Evolutionary conservation across 2,888 invertebrate species (phyloP), one percentile per base, ranked within the genome.

Genomic region (Synergus japonicus): DNA sequence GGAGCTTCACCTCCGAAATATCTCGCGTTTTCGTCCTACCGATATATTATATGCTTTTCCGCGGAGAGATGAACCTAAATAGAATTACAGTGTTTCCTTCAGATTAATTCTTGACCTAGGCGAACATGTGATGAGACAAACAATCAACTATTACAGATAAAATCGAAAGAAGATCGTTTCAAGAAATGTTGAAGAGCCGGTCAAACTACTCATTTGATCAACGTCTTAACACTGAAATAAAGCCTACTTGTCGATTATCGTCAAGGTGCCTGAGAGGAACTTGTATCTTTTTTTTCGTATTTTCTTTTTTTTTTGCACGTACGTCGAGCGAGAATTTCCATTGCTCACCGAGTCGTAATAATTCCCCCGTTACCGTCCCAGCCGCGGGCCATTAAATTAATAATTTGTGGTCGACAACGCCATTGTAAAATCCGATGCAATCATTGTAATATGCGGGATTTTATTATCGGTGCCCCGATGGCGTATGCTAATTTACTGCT

Each of bases 401-500:
- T 92, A 92, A 92, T 92, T 92, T 92, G 92, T 92, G 92, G 92
- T 90, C 90, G 90, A 89, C 89, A 89, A 86, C 86, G 89, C 87
- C 88, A 91, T 90, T 92, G 91, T 91, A 90, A 90, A 90, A 90
- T 90, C 90, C 87, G 87, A 91, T 89, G 91, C 90, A 91, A 91
- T 92, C 91, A 90, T 91, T 91, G 90, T 91, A 91, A 91, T 90
- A 90, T 89, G 89, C 88, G 85, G 88, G 88, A 91, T 91, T 92
- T 92, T 91, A 92, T 91, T 91, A 91, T 92, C 90, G 89, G 85
- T 78, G 83, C 83, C 84, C 88, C 88, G 86, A 83, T 84, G 82
- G 86, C 87, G 86, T 88, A 91, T 90, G 91, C 88, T 91, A 92
- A 92, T 92, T 92, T 92, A 92, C 92, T 92, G 92, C 92, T 92